These are phyloP conservation scores for Parnassius orleans DNA, from an alignment of 2,888 invertebrate genomes.

Conservation along the genomic window DNA sequence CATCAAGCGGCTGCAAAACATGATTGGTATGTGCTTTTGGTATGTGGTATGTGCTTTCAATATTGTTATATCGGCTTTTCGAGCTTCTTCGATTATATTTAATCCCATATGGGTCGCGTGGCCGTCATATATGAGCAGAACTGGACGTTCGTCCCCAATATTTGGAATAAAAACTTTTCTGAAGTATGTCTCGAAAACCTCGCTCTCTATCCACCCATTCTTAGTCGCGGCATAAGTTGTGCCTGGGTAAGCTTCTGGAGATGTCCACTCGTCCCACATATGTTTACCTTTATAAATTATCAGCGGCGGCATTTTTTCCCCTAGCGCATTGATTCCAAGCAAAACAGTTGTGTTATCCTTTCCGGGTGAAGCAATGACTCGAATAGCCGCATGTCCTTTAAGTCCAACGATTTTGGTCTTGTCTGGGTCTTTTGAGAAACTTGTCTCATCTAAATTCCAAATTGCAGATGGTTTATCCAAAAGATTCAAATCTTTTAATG, in stretches of 20 bases:
- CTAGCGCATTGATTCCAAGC: slow-evolving; percentile 32
- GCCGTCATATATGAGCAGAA: slow-evolving; percentile 30
- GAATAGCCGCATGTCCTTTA: no score
- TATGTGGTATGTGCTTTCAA: slow-evolving; percentile 33
- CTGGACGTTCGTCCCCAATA: slow-evolving; percentile 28
- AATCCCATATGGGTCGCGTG: slow-evolving; percentile 30
- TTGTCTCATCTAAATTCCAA: no score
- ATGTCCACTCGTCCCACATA: slow-evolving; percentile 41
- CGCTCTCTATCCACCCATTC: slow-evolving; percentile 47
- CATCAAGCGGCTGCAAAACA: slow-evolving; percentile 36
- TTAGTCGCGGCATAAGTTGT: slow-evolving; percentile 37
- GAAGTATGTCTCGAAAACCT: slow-evolving; percentile 37
- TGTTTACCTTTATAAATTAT: slow-evolving; percentile 38
- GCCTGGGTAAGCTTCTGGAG: slow-evolving; percentile 31
- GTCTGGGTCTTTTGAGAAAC: no score
- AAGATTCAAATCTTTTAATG: no score
- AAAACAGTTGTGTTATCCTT: slow-evolving; percentile 37
- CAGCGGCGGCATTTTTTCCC: slow-evolving; percentile 36
- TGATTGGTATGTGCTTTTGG: slow-evolving; percentile 33
- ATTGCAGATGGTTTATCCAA: no score
- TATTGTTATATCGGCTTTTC: slow-evolving; percentile 30
- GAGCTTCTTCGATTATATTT: slow-evolving; percentile 30
- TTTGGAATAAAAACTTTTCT: slow-evolving; percentile 33
- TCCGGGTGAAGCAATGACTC: slow-evolving; percentile 35
- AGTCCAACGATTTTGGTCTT: no score